Evolutionary conservation across 2,797 vertebrate species (phyloP).

Genomic region (Crossoptilon crossoptilon): DNA sequence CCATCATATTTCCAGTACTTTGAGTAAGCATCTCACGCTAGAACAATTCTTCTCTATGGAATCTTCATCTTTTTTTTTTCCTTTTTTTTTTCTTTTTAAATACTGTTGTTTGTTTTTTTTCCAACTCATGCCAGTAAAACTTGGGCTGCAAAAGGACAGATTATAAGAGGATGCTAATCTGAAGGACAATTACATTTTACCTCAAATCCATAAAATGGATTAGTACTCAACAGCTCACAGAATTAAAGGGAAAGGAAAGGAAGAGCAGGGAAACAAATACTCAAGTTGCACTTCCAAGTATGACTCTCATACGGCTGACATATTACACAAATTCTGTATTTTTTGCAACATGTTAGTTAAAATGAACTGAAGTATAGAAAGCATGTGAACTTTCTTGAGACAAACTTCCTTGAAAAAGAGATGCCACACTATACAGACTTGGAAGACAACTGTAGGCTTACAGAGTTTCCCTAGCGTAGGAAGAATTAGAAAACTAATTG

Average conservation of each 20-base stretch:
- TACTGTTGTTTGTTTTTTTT: not conserved
- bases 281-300: not conserved
- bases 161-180: not conserved
- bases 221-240: not conserved
- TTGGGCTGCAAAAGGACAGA: not conserved
- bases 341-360: not conserved
- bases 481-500: not conserved
- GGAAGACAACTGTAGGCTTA: not conserved
- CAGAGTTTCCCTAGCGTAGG: rapidly evolving
- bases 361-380: not conserved
- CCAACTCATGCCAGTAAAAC: not conserved
- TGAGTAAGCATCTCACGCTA: not conserved
- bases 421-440: not conserved
- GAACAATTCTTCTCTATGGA: not conserved
- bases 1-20: not conserved
- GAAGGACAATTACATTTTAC: not conserved
- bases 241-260: not conserved
- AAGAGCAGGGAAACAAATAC: not conserved
- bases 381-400: not conserved
- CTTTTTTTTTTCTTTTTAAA: not conserved
- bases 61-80: not conserved
- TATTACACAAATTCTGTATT: not conserved
- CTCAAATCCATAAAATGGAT: not conserved
- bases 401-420: not conserved
- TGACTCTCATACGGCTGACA: not conserved